A percentile compares a stretch with the other conserved stretches of the same genome.
Conservation (phyloP, 2,888 invertebrate genomes). For the Fragum sueziense region DNA sequence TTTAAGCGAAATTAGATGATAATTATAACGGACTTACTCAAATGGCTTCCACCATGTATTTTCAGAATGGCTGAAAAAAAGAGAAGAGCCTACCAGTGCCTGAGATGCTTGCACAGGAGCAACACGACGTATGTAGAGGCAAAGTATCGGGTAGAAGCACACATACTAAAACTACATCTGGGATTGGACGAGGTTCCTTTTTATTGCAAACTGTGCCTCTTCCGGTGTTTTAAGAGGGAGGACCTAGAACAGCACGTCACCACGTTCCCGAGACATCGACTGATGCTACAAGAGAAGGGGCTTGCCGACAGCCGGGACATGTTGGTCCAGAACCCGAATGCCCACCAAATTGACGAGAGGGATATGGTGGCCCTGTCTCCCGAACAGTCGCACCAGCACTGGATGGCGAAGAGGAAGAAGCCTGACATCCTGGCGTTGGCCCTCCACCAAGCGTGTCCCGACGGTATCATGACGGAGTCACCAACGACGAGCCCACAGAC, state of each 20-base stretch:
- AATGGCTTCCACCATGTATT: no score
- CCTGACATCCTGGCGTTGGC: neutral
- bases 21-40: no score
- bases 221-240: neutral
- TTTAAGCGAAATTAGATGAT: no score
- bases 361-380: neutral
- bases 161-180: neutral
- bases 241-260: neutral
- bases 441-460: neutral
- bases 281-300: neutral
- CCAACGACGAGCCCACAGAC: no score
- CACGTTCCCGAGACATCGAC: neutral
- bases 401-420: neutral
- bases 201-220: slow-evolving; percentile 14
- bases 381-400: neutral
- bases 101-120: neutral
- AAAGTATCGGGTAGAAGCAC: neutral
- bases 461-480: no score
- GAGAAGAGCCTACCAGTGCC: slow-evolving; percentile 2
- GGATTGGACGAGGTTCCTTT: neutral
- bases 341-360: neutral
- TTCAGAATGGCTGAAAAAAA: no score
- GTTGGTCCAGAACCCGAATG: neutral
- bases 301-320: neutral
- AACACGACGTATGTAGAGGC: neutral